Evolutionary conservation across 2,113 vertebrate species (phyloP), one percentile per base, ranked within the genome.

Genomic region (Procavia capensis): DNA sequence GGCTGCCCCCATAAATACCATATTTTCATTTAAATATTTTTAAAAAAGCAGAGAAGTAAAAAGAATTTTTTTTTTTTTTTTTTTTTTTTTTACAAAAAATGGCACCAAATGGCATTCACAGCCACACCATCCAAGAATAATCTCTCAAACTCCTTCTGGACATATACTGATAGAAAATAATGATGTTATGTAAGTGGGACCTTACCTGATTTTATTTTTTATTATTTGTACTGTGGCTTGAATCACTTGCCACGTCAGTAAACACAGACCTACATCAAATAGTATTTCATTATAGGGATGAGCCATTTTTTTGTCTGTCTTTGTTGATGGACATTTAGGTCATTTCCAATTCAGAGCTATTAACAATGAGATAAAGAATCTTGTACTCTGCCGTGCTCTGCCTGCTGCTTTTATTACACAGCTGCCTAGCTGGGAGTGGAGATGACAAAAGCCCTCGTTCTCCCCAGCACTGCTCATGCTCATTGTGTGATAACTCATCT

Each of bases 281-380:
- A 84, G 85, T 83, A 83, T 89, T 96, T 88, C 93, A 87, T 89
- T 90, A 36, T 31, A 76, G 4, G 41, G 63, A 68, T 59, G 94
- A 95, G 80, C 93, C 93, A 78, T n/a, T 93, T 97, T 93, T 94
- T 43, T 61, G 84, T 80, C 64, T 0, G 0, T 68, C 95, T 97
- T 94, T 97, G 93, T 95, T 43, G 91, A 14, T 85, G 80, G 83
- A 36, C 75, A 66, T 91, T 85, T 86, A 96, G 96, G 91, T 96
- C 89, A 89, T 87, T 94, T 93, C 75, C 72, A 79, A 39, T 94
- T 94, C 70, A 81, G 25, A 95, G 91, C 88, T 86, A 7, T 89
- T 84, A 78, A 84, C 91, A 76, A 7, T 83, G 82, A 88, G 83
- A 89, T 34, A 45, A 92, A 70, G 83, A 93, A 36, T 10, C 68